phyloP scores from a whole-genome alignment of 2,797 vertebrate species.

The Sebastes flavidus region DNA sequence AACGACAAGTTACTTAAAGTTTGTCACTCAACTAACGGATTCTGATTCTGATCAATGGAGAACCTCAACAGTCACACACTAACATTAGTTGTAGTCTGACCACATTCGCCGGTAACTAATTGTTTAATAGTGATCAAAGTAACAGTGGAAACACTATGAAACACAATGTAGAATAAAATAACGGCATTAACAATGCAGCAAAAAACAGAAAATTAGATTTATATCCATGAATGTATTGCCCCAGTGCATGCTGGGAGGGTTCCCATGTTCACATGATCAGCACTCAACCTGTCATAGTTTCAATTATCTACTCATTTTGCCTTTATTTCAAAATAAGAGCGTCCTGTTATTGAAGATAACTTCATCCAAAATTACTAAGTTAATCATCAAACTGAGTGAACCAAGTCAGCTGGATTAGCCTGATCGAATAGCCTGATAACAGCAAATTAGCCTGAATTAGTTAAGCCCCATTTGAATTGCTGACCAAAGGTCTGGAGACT shows the following conservation, averaged over 20 bases:
- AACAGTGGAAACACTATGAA: not conserved
- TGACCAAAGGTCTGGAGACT: not conserved
- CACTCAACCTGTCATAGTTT: not conserved
- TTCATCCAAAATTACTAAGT: not conserved
- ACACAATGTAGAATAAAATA: not conserved
- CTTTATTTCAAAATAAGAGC: not conserved
- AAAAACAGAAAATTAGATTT: not conserved
- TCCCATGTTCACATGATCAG: not conserved
- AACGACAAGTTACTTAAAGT: no score
- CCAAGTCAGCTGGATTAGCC: not conserved
- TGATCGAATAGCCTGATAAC: not conserved
- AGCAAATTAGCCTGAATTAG: not conserved
- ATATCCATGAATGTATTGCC: not conserved
- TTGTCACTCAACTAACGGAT: no score
- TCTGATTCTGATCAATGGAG: no score
- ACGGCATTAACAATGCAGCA: not conserved
- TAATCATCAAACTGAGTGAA: not conserved
- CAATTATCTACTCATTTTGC: not conserved
- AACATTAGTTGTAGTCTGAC: no score
- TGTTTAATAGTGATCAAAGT: not conserved
- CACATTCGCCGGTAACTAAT: not conserved
- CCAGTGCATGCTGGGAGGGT: not conserved
- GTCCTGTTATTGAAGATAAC: not conserved
- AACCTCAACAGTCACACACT: no score
- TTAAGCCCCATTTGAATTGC: not conserved